These are phyloP conservation scores for Dendrolimus kikuchii DNA, from an alignment of 1,140 invertebrate species.

Conservation along the genomic window DNA sequence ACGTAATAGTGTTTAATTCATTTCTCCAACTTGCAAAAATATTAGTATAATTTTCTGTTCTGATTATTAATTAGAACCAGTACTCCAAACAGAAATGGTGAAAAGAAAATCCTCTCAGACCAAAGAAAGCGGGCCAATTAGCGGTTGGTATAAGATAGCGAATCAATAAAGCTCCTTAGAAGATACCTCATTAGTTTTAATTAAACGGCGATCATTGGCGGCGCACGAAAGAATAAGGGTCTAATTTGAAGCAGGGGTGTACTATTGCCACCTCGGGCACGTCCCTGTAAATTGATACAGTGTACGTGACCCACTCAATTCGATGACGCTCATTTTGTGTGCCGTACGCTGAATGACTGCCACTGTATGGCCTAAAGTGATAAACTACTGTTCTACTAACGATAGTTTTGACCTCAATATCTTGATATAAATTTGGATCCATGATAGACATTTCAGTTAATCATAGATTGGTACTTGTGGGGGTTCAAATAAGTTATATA, in stretches of 20 bases:
- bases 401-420: not conserved
- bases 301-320: constrained; percentile 35
- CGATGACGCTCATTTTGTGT: constrained; percentile 32
- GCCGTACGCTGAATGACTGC: constrained; percentile 16
- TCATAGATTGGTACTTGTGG: not conserved
- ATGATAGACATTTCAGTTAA: too few species aligned
- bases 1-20: too few species aligned
- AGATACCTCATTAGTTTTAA: constrained; percentile 22
- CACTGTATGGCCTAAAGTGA: constrained; percentile 9
- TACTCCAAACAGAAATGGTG: too few species aligned
- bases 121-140: too few species aligned
- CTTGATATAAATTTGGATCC: too few species aligned
- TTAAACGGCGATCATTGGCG: constrained; percentile 28
- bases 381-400: constrained; percentile 3
- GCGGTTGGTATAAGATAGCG: not conserved
- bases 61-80: too few species aligned
- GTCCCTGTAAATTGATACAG: constrained; percentile 38
- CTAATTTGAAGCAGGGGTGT: constrained; percentile 16
- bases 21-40: too few species aligned
- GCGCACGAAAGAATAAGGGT: constrained; percentile 18
- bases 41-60: too few species aligned
- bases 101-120: too few species aligned
- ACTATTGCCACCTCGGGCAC: constrained; percentile 32
- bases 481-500: not conserved
- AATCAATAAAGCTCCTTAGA: constrained; percentile 17